These are phyloP conservation scores for Tetraodon nigroviridis DNA, from an alignment of 2,113 vertebrate species.

Conservation along the genomic window DNA sequence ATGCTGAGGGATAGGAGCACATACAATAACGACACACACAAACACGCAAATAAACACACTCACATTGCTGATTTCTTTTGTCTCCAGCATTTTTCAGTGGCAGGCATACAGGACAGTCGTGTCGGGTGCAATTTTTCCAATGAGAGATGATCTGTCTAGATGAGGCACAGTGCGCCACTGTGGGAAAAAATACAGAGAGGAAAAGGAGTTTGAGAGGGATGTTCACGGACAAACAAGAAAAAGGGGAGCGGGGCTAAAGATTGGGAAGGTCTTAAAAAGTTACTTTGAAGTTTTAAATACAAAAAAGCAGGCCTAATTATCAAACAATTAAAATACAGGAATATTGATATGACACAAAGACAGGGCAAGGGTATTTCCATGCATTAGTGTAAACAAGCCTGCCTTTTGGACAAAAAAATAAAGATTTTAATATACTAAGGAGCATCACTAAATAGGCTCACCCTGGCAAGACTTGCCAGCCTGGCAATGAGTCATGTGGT, in stretches of 20 bases:
- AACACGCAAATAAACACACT: conserved; percentile 50
- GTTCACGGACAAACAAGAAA: conserved; percentile 78
- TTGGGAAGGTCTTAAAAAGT: conserved; percentile 1
- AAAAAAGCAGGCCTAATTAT: conserved; percentile 20
- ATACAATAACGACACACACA: no score
- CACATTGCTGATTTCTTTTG: conserved; percentile 96
- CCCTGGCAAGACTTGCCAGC: conserved; percentile 98
- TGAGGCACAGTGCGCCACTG: conserved; percentile 97
- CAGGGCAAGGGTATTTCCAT: no score
- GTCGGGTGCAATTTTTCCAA: conserved; percentile 98
- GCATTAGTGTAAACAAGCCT: no score
- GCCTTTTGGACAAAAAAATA: conserved; percentile 1
- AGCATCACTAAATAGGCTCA: conserved; percentile 64
- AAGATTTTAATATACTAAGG: conserved; percentile 18
- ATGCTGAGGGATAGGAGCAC: neutral
- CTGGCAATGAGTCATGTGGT: conserved; percentile 99
- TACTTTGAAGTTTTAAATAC: conserved; percentile 68
- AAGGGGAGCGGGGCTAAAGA: conserved; percentile 57
- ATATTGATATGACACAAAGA: no score
- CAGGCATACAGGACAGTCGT: conserved; percentile 96
- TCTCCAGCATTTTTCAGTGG: conserved; percentile 97
- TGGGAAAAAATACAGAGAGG: conserved; percentile 25
- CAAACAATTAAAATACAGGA: no score
- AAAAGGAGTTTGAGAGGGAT: conserved; percentile 62
- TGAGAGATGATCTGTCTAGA: conserved; percentile 99